phyloP scores from a whole-genome alignment of 2,797 vertebrate species.

The Chromis chromis region DNA sequence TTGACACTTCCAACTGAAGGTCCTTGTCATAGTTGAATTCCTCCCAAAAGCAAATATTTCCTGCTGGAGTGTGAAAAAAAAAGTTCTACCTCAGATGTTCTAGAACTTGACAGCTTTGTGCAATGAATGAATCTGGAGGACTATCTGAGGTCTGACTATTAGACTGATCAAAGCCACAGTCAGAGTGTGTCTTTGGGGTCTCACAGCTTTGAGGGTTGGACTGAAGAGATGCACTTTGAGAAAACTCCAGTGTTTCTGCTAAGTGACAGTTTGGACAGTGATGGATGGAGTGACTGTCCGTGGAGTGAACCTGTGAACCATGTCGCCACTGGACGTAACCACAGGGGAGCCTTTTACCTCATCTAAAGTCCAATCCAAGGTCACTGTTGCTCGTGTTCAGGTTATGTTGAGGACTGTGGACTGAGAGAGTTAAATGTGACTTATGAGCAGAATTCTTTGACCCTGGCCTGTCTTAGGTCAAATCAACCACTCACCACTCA shows the following conservation, averaged over 20 bases:
- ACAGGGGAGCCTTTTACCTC: slow-evolving; percentile 8
- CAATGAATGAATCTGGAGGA: background rate
- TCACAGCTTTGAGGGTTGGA: slow-evolving; percentile 7
- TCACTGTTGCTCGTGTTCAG: background rate
- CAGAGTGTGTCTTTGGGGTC: background rate
- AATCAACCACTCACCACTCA: background rate
- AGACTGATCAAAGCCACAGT: too few species aligned
- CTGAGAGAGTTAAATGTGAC: background rate
- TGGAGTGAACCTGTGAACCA: background rate
- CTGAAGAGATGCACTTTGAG: background rate
- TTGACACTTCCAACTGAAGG: too few species aligned
- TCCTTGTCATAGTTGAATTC: too few species aligned
- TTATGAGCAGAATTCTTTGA: slow-evolving; percentile 10
- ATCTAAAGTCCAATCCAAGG: background rate
- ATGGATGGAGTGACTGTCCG: slow-evolving; percentile 19
- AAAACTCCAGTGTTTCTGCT: background rate
- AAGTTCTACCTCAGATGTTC: too few species aligned
- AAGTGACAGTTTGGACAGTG: slow-evolving; percentile 21
- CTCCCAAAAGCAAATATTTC: too few species aligned
- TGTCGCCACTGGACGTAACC: background rate
- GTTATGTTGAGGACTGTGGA: background rate
- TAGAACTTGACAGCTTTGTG: background rate
- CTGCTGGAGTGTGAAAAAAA: too few species aligned
- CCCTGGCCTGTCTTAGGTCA: slow-evolving; percentile 10
- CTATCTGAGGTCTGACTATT: background rate